Base-by-base conservation (phyloP, 2,113 vertebrate genomes). In the Corvus moneduloides region DNA sequence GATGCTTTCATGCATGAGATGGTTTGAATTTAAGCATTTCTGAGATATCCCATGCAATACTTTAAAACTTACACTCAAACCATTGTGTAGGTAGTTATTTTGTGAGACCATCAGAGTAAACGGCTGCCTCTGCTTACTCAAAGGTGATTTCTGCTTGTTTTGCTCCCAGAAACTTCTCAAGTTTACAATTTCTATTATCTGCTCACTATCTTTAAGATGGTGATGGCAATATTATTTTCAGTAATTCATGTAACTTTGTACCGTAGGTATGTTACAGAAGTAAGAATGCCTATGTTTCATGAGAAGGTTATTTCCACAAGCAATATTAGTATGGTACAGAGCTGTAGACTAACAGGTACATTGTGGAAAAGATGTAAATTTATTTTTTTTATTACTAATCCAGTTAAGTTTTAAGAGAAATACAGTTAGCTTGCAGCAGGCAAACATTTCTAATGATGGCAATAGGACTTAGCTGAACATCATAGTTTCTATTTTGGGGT, bases 401-500 rank as follows among this genome's bases (percentile, higher is more conserved):
- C 6, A 7, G n/a, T 39, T 55, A 8, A 6, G 16, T 49, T 80
- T 77, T 28, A 39, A 59, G 39, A 59, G 15, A 68, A 77, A 39
- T 20, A 20, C 8, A 59, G 35, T 59, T 80, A 15, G 8, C 56
- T 86, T 37, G 26, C 52, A 59, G 73, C 39, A 75, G 52, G 59
- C 22, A 52, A 49, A 33, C 17, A 9, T 44, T 71, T 80, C 68
- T 68, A 13, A 46, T 69, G 55, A 58, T 84, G 69, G 61, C 77
- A 61, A 26, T 37, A 84, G 43, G 64, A 56, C 72, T 77, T 55
- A 84, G 72, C 64, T 90, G 72, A 77, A 77, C 80, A 90, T 84
- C 64, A 69, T 14, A 44, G 88, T 77, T 90, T 77, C 88, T 90
- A 90, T 91, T 85, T 87, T 83, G 37, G 35, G 52, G 82, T 94